Base-by-base conservation (phyloP, 2,797 vertebrate species). In the Varecia variegata region DNA sequence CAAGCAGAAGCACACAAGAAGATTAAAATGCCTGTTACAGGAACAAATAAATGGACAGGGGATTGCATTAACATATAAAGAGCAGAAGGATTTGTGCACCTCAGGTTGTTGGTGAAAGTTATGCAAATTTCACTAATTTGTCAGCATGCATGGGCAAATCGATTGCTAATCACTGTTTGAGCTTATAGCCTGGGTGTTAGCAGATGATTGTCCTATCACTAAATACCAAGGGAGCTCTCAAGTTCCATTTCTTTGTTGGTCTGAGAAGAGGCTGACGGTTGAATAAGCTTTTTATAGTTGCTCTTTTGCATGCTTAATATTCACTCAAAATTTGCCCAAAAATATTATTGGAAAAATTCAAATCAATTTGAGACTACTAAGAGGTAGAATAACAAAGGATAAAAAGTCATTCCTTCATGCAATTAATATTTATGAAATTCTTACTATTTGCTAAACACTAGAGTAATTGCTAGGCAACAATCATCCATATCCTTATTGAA, bases 61-160 rank as follows among this genome's bases (percentile, higher is more conserved):
- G 25, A 87, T 96, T 95, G 84, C 76, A 52, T 95, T 92, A 95
- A 91, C 45, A 68, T 83, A 77, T 82, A 90, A 94, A 87, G 43
- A 80, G 20, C n/a, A 89, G 23, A 94, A 27, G n/a, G 11, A 87
- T 77, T 81, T 90, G 74, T 58, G 62, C 15, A 73, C 17, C 74
- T 87, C 60, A 73, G 73, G 38, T 86, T 88, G 35, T 40, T 83
- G 17, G 68, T 79, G 13, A 81, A 93, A 95, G 45, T 93, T 87
- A 88, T 68, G 35, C 60, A 60, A 52, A 4, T 25, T 73, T 71
- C 8, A 54, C 38, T 90, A 54, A 68, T 65, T 76, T 83, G 23
- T 54, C 32, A 73, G 7, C 6, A 7, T 65, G 60, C 79, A 52
- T 73, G 14, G 70, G 5, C 18, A 92, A 93, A 70, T 18, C 40